phyloP scores from a whole-genome alignment of 2,797 vertebrate genomes.

The Labeo calbasu region DNA sequence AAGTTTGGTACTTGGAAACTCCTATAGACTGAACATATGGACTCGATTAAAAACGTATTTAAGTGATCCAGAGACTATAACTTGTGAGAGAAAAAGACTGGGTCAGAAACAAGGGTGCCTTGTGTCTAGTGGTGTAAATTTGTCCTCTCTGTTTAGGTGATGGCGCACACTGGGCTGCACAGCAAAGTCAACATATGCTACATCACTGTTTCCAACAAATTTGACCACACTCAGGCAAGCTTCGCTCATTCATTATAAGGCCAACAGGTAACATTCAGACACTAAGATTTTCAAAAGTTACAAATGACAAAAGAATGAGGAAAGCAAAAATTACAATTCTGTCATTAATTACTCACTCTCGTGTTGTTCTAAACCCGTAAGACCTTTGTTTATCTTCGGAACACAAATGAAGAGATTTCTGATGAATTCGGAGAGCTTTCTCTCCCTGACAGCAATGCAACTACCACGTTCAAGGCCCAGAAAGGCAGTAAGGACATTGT shows the following conservation, averaged over 20 bases:
- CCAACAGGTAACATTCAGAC: background rate
- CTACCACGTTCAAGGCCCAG: too few species aligned
- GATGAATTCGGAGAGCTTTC: too few species aligned
- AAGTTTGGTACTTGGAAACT: slow-evolving; percentile 46
- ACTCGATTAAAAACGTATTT: slow-evolving; percentile 54
- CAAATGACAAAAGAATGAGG: slow-evolving; percentile 7
- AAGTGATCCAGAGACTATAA: slow-evolving; percentile 34
- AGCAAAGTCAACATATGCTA: slow-evolving; percentile 31
- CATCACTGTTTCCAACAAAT: slow-evolving; percentile 10
- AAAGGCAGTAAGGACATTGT: too few species aligned
- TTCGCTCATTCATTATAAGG: background rate
- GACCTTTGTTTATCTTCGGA: too few species aligned
- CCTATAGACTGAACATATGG: slow-evolving; percentile 49
- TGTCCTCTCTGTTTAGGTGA: slow-evolving; percentile 26
- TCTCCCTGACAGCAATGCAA: too few species aligned
- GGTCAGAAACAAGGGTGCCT: slow-evolving; percentile 47
- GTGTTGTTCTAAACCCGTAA: too few species aligned
- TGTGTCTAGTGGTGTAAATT: slow-evolving; percentile 29
- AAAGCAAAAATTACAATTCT: background rate
- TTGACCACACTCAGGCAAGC: slow-evolving; percentile 13
- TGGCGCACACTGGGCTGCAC: slow-evolving; percentile 7
- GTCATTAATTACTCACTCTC: too few species aligned
- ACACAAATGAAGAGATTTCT: too few species aligned
- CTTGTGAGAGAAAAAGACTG: slow-evolving; percentile 40
- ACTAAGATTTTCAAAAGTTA: background rate